These are phyloP conservation scores for Callosobruchus maculatus DNA, from an alignment of 2,888 invertebrate species.

Conservation along the genomic window DNA sequence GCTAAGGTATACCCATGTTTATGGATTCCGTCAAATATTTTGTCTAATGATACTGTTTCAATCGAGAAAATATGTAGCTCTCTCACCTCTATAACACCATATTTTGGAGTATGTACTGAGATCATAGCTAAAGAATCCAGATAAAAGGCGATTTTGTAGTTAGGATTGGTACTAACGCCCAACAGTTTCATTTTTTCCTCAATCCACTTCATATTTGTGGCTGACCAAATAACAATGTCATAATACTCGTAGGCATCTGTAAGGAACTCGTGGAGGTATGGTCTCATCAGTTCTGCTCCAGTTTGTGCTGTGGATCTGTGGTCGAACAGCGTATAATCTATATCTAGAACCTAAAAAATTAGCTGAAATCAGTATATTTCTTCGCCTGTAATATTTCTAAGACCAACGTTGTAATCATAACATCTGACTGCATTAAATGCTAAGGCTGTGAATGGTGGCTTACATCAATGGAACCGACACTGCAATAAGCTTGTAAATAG, in stretches of 20 bases:
- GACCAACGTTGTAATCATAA: no score
- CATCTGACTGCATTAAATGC: no score
- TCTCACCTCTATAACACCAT: slow-evolving; percentile 86
- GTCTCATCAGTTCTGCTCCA: slow-evolving; percentile 84
- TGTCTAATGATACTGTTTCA: no score
- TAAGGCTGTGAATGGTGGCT: no score
- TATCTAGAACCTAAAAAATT: slow-evolving; percentile 69
- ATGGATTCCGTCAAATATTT: no score
- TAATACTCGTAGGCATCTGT: slow-evolving; percentile 83
- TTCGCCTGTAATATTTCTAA: no score
- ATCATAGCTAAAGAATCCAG: slow-evolving; percentile 94
- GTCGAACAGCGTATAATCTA: slow-evolving; percentile 95
- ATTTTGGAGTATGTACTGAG: slow-evolving; percentile 84
- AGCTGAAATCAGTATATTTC: background rate
- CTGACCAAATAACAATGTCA: slow-evolving; percentile 98
- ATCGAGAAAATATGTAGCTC: no score
- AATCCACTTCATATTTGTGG: slow-evolving; percentile 98
- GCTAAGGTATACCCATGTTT: no score
- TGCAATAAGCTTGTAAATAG: no score
- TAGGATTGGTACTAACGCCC: slow-evolving; percentile 76
- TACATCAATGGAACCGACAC: no score
- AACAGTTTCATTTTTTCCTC: slow-evolving; percentile 94
- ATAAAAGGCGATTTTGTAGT: slow-evolving; percentile 90
- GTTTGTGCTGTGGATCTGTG: slow-evolving; percentile 90
- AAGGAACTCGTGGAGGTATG: slow-evolving; percentile 91